A percentile compares a stretch with the other conserved stretches of the same genome.
Evolutionary conservation across 1,140 invertebrate genomes (phyloP).

Genomic region (Cotesia typhae): DNA sequence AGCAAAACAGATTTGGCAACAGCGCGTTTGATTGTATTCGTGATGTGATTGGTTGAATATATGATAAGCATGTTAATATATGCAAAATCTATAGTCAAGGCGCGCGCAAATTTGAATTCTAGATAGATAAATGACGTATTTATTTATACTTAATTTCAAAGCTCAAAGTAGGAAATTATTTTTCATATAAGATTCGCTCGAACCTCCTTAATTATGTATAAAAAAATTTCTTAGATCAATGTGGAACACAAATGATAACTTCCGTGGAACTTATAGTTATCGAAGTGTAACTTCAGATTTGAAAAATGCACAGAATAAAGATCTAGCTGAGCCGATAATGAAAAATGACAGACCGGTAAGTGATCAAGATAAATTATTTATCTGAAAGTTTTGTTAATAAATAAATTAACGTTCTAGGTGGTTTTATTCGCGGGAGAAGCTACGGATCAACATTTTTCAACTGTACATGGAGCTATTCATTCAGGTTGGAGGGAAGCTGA

Average conservation of each 20-base stretch:
- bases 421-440: constrained; percentile 80
- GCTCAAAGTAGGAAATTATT: constrained; percentile 46
- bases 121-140: too few species aligned
- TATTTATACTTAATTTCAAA: too few species aligned
- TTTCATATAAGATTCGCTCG: background rate
- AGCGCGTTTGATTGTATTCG: too few species aligned
- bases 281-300: constrained; percentile 66
- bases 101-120: too few species aligned
- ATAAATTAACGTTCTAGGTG: constrained; percentile 44
- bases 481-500: constrained; percentile 82
- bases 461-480: constrained; percentile 84
- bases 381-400: constrained; percentile 44
- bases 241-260: constrained; percentile 76
- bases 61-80: too few species aligned
- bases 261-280: constrained; percentile 77
- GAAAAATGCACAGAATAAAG: constrained; percentile 36
- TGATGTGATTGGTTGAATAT: too few species aligned
- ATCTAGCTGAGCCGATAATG: constrained; percentile 53
- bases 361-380: constrained; percentile 58
- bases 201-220: background rate
- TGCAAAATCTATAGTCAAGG: too few species aligned
- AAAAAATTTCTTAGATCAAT: constrained; percentile 64
- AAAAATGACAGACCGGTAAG: constrained; percentile 50
- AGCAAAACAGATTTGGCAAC: too few species aligned
- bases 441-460: constrained; percentile 75